Evolutionary conservation across 2,113 vertebrate species (phyloP), one percentile per base, ranked within the genome.

Genomic region (Platichthys stellatus): DNA sequence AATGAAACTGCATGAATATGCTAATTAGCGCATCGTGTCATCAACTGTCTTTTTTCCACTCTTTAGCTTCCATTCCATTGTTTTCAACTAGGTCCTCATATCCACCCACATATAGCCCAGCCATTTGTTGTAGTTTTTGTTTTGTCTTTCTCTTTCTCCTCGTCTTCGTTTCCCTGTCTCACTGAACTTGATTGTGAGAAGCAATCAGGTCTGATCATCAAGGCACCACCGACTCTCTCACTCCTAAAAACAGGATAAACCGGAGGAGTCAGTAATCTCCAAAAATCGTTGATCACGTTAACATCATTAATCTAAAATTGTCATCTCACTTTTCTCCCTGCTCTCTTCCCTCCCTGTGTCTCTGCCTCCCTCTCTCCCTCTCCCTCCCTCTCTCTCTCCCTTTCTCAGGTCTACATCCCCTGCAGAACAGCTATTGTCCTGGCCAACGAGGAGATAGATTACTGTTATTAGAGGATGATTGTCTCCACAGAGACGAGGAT

Each of bases 351-450:
- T 80, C 56, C 65, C 67, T 81, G 69, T 65, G 59, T 35, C 26
- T 78, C 56, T 74, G 12, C 4, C 69, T 78, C 54, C 45, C 56
- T 54, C 69, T 80, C 28, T 61, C 26, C 60, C n/a, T 77, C 49
- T 80, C 56, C 65, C 67, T 35, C 26, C 76, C 53, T 74, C 15
- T 69, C 21, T 72, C 68, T 76, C 21, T 81, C 53, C 78, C 61
- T 67, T 64, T 81, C 74, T 69, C 89, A 95, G 94, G 93, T 95
- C 84, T 95, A 95, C 92, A 92, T 95, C 88, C 94, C 94, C 86
- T 94, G 94, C 93, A 94, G 94, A 91, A 94, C 92, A 45, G 94
- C 94, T 65, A 83, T 95, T 84, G 91, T 95, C 83, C 90, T 95
- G 90, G 93, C 92, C 91, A 94, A 95, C 76, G 94, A 93, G 80